Evolutionary conservation across 2,888 invertebrate genomes (phyloP).

Genomic region (Tetrapedia diversipes): DNA sequence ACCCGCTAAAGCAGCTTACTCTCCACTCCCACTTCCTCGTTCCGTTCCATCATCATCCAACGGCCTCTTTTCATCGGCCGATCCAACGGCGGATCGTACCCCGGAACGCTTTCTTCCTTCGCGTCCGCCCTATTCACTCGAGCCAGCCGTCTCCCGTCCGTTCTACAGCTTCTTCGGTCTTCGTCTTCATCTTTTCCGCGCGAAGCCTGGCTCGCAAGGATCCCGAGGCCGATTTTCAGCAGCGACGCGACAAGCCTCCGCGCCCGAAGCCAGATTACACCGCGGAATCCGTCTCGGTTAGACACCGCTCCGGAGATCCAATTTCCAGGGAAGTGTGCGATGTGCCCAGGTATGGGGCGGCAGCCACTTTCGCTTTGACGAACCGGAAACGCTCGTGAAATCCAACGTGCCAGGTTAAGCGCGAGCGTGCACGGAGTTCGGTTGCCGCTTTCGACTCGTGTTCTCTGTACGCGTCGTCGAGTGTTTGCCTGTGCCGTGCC

Average conservation of each 20-base stretch:
- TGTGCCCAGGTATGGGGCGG: conserved; percentile 47
- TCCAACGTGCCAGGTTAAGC: conserved; percentile 39
- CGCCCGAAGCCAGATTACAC: conserved; percentile 70
- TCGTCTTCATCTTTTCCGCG: conserved; percentile 3
- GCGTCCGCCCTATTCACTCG: conserved; percentile 15
- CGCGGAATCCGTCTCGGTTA: conserved; percentile 62
- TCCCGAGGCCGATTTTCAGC: conserved; percentile 44
- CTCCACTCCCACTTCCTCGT: conserved; percentile 15
- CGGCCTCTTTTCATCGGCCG: neutral
- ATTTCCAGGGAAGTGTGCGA: conserved; percentile 67
- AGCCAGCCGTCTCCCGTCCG: conserved; percentile 8
- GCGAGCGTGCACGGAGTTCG: conserved; percentile 24
- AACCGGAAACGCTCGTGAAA: conserved; percentile 50
- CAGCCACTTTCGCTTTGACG: conserved; percentile 62
- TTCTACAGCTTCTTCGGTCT: conserved; percentile 8
- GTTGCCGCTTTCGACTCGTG: conserved; percentile 5
- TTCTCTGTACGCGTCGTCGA: too few species aligned
- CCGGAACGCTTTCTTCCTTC: neutral
- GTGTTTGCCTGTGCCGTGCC: too few species aligned
- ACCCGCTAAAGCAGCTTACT: conserved; percentile 32
- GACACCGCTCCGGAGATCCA: conserved; percentile 66
- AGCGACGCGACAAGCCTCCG: conserved; percentile 46
- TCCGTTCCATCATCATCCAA: neutral
- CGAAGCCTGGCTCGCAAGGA: neutral
- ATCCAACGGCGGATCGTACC: neutral